Evolutionary conservation across 2,888 invertebrate species (phyloP).

Genomic region (Ophion ventricosus): DNA sequence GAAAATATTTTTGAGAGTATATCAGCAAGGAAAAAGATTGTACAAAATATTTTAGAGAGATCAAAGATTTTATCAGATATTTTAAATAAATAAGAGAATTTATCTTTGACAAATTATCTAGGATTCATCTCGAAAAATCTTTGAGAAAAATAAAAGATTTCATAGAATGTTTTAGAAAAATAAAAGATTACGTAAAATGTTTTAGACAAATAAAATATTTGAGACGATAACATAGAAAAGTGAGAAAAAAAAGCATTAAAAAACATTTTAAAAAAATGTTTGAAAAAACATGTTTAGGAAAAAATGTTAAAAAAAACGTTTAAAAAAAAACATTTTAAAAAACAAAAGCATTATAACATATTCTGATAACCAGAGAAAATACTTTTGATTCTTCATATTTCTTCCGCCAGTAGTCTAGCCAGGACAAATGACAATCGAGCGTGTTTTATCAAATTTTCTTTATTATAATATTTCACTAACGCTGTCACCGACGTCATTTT

Average conservation of each 20-base stretch:
- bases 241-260: neutral
- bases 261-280: neutral
- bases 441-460: conserved; percentile 17
- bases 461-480: conserved; percentile 58
- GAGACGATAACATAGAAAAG: too few relatives aligned
- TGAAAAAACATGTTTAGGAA: neutral
- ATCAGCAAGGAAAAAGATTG: too few relatives aligned
- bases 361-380: too few relatives aligned
- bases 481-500: conserved; percentile 55
- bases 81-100: too few relatives aligned
- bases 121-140: too few relatives aligned
- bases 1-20: too few relatives aligned
- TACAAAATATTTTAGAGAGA: too few relatives aligned
- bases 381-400: neutral
- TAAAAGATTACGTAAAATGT: neutral
- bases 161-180: too few relatives aligned
- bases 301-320: neutral
- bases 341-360: neutral
- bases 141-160: too few relatives aligned
- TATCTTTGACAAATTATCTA: too few relatives aligned
- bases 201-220: neutral
- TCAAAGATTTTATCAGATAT: too few relatives aligned
- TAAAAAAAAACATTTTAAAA: neutral
- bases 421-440: neutral
- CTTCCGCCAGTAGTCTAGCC: neutral